A percentile compares a stretch with the other conserved stretches of the same genome.
Conservation (phyloP, 2,113 vertebrate genomes). For the Crocuta crocuta region DNA sequence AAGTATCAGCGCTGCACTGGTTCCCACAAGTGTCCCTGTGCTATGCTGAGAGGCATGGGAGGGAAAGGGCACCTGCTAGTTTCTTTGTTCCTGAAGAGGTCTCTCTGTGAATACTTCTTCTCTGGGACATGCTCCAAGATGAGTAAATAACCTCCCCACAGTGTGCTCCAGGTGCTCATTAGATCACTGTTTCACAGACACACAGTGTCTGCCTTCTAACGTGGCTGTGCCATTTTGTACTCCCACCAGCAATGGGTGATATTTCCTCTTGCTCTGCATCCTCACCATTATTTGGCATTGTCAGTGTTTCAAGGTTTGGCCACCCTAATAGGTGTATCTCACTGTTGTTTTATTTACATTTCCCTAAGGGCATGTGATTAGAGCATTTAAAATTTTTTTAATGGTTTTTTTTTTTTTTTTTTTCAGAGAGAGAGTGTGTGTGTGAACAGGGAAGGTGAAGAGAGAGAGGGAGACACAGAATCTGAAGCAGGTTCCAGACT, state of each 20-base stretch:
- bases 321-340: not conserved
- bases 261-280: not conserved
- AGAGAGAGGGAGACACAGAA: too few species aligned
- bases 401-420: too few species aligned
- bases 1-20: not conserved
- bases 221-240: not conserved
- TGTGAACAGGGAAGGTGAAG: too few species aligned
- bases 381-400: not conserved
- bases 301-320: not conserved
- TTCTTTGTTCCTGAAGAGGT: not conserved
- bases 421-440: too few species aligned
- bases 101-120: not conserved
- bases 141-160: not conserved
- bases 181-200: not conserved
- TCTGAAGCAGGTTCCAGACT: too few species aligned
- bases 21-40: not conserved
- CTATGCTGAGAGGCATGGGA: not conserved
- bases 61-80: not conserved
- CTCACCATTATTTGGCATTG: not conserved
- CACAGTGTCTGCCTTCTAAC: not conserved
- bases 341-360: not conserved
- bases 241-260: not conserved
- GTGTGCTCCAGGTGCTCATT: not conserved
- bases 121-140: not conserved
- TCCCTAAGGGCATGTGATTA: not conserved